A percentile compares a stretch with the other conserved stretches of the same genome.
Evolutionary conservation across 1,140 invertebrate genomes (phyloP).

Genomic region (Bradynema listronoti): DNA sequence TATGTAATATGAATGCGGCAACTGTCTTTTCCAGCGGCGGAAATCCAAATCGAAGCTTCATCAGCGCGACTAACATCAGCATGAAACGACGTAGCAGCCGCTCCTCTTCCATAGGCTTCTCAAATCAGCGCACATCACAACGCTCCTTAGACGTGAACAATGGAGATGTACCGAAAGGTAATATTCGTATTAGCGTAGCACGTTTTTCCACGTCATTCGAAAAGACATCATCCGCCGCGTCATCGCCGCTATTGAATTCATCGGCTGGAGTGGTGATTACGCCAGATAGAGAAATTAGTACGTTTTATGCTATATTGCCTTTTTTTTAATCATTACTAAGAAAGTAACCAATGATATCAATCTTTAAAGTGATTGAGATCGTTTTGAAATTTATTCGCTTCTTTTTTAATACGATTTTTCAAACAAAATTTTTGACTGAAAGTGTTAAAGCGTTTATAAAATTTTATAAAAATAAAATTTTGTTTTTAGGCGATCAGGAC

Average conservation of each 20-base stretch:
- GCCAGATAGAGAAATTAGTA: neutral
- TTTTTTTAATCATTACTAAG: neutral
- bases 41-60: no score
- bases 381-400: neutral
- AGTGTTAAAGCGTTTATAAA: no score
- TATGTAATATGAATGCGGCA: no score
- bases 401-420: neutral
- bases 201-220: neutral
- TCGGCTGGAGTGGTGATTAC: no score
- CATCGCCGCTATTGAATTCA: neutral
- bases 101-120: neutral
- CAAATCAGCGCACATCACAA: neutral
- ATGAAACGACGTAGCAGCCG: no score
- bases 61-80: no score
- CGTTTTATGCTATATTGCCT: neutral
- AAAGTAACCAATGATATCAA: neutral
- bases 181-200: no score
- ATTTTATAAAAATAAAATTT: no score
- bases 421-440: no score
- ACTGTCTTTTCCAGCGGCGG: no score
- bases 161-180: neutral
- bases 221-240: neutral
- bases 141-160: neutral
- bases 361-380: neutral
- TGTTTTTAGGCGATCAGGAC: no score